These are phyloP conservation scores for Neodiprion lecontei DNA, from an alignment of 1,140 invertebrate genomes.

Conservation along the genomic window DNA sequence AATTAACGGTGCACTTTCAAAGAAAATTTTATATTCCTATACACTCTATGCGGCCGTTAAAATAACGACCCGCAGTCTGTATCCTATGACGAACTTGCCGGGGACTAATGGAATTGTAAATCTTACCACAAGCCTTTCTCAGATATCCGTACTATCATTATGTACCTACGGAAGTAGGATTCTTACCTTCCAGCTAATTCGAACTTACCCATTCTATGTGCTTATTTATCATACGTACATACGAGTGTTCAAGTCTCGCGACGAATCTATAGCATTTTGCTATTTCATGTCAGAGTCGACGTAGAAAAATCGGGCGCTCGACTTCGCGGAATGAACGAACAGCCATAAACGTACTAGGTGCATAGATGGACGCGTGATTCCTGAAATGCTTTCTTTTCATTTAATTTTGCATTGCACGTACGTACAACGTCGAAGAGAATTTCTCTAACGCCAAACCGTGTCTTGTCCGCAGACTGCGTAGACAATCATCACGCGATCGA, in stretches of 20 bases:
- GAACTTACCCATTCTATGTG: too few relatives aligned
- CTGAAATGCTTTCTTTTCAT: slow-evolving; percentile 27
- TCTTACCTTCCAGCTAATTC: too few relatives aligned
- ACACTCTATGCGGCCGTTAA: neutral
- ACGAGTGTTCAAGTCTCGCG: neutral
- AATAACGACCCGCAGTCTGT: neutral
- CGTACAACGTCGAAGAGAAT: slow-evolving; percentile 27
- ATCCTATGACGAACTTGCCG: too few relatives aligned
- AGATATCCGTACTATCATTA: too few relatives aligned
- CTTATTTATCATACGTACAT: too few relatives aligned
- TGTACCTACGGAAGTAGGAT: too few relatives aligned
- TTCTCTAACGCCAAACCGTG: slow-evolving; percentile 12
- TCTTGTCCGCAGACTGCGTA: neutral
- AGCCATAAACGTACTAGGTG: neutral
- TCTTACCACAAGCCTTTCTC: neutral
- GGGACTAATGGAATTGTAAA: neutral
- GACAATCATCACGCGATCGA: neutral
- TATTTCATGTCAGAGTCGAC: too few relatives aligned
- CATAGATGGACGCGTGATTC: neutral
- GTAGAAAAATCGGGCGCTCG: too few relatives aligned
- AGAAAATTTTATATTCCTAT: neutral
- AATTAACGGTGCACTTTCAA: neutral
- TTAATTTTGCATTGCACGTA: slow-evolving; percentile 33
- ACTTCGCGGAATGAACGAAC: neutral
- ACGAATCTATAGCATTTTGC: neutral